Percentiles rank a stretch among this genome's conserved stretches.
phyloP scores from a whole-genome alignment of 2,797 vertebrate genomes.

The Coregonus sp. region DNA sequence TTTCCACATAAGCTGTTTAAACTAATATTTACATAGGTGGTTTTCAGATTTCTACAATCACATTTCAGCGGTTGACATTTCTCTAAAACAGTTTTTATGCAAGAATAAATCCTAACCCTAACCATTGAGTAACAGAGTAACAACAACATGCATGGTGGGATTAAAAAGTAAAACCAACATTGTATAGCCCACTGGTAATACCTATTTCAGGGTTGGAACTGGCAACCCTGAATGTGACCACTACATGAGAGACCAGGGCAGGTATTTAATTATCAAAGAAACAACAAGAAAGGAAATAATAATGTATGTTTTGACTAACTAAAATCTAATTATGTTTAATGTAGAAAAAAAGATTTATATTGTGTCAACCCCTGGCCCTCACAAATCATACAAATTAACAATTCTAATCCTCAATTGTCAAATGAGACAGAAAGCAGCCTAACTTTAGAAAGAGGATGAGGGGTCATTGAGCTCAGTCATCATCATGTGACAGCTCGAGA shows the following conservation, averaged over 20 bases:
- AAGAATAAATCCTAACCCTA: neutral
- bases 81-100: conserved; percentile 11
- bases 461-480: conserved; percentile 67
- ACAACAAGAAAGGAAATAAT: neutral
- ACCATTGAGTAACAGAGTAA: neutral
- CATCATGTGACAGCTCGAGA: conserved; percentile 60
- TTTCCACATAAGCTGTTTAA: neutral
- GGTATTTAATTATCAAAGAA: neutral
- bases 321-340: neutral
- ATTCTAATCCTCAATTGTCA: neutral
- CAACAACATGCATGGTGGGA: neutral
- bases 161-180: conserved; percentile 4
- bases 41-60: conserved; percentile 23
- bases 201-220: neutral
- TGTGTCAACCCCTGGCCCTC: neutral
- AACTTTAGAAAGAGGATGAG: conserved; percentile 45
- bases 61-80: conserved; percentile 1
- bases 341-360: neutral
- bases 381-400: neutral
- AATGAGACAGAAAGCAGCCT: neutral
- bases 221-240: neutral
- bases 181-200: neutral
- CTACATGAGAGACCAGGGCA: neutral
- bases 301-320: neutral
- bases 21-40: conserved; percentile 9